phyloP scores from a whole-genome alignment of 2,113 vertebrate species.

The Bolborhynchus lineola region DNA sequence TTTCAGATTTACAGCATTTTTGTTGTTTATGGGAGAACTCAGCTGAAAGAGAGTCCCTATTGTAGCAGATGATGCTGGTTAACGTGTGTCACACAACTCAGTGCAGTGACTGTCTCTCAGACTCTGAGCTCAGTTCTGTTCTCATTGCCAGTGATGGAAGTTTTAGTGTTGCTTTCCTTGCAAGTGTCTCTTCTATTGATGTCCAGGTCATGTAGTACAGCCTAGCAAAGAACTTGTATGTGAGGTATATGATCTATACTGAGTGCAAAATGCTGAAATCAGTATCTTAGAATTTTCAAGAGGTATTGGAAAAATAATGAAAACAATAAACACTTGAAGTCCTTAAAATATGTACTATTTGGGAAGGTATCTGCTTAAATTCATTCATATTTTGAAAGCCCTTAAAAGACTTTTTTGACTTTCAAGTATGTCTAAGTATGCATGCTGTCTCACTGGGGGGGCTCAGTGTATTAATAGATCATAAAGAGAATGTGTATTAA shows the following conservation, averaged over 20 bases:
- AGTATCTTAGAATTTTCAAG: not conserved
- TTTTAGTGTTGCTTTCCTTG: not conserved
- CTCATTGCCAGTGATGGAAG: not conserved
- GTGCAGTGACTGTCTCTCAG: not conserved
- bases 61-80: not conserved
- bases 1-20: not conserved
- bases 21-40: not conserved
- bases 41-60: not conserved
- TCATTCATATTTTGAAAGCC: not conserved
- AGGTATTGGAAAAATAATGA: not conserved
- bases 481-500: not conserved
- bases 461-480: not conserved
- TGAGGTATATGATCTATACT: not conserved
- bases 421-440: not conserved
- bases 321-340: not conserved
- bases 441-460: not conserved
- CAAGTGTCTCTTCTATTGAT: not conserved
- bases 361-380: not conserved
- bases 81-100: not conserved
- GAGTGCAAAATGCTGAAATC: not conserved
- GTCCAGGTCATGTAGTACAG: not conserved
- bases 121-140: conserved; percentile 10
- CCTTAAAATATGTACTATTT: not conserved
- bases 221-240: not conserved
- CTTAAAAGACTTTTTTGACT: not conserved